Base-by-base conservation (phyloP, 2,113 vertebrate species). In the Ammodytes marinus region DNA sequence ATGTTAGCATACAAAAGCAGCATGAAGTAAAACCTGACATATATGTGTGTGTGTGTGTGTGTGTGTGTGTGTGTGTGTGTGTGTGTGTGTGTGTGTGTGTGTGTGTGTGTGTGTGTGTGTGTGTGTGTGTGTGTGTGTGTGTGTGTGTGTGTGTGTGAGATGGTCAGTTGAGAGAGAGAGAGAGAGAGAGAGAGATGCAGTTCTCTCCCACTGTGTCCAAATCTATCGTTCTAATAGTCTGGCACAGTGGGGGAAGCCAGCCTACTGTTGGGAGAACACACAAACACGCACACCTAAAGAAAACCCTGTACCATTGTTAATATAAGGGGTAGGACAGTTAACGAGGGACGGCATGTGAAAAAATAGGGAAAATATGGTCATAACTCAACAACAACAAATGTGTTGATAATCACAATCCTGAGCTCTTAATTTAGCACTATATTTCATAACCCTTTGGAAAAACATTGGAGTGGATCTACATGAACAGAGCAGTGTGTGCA, bases 221-320 rank as follows among this genome's bases (percentile, higher is more conserved):
- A 89, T 89, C 80, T 75, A 87, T 70, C 35, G 66, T 61, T 84
- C 61, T 76, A 72, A 89, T 90, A 84, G 74, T 76, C 52, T 70
- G 55, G 40, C 50, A 58, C 49, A 82, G 78, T 79, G 74, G 63
- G 85, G 50, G 67, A 77, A 79, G 73, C 54, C 58, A 39, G 50
- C 12, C 55, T 37, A 63, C 75, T 80, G 74, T 82, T 81, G 46
- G 40, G 74, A 74, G 60, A 60, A 69, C 8, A n/a, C 9, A 61
- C 59, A 74, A 45, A 58, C 39, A 53, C 37, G 42, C 42, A 83
- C 71, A 63, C 19, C 46, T 54, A 61, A 45, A 55, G 14, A 59
- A 43, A 70, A 45, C 5, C 40, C 13, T 57, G 40, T 47, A 45
- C 10, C 27, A 27, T 46, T 75, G 43, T 17, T 70, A 67, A 66